Evolutionary conservation across 2,888 invertebrate species (phyloP).

Genomic region (Byasa hedistus): DNA sequence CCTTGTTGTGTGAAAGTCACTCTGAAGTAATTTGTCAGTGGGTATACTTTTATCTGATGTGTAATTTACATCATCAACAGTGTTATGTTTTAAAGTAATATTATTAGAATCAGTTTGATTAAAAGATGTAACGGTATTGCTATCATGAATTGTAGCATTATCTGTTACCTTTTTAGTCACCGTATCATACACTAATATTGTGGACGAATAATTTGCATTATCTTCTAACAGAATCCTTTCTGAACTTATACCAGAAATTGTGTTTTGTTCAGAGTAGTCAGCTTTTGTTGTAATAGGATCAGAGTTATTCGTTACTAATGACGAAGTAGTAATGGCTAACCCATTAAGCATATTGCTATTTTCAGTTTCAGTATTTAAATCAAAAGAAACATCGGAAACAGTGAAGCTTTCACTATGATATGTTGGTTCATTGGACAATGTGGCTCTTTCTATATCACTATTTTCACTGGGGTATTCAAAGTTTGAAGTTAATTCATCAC

Average conservation of each 20-base stretch:
- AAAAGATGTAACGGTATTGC: neutral
- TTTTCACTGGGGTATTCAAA: neutral
- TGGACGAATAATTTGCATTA: neutral
- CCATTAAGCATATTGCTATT: neutral
- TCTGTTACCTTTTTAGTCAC: constrained; percentile 1
- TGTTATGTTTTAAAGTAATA: neutral
- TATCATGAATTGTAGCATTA: neutral
- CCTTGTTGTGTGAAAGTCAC: neutral
- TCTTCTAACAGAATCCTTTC: too few relatives aligned
- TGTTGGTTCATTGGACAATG: neutral
- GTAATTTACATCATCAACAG: neutral
- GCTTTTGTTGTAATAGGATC: neutral
- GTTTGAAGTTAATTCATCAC: neutral
- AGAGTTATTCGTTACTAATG: neutral
- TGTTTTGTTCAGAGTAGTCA: neutral
- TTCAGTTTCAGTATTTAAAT: neutral
- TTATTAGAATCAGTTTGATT: neutral
- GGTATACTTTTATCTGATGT: neutral
- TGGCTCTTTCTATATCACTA: neutral
- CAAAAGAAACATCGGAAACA: neutral
- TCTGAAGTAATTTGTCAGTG: neutral
- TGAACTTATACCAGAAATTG: neutral
- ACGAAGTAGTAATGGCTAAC: neutral
- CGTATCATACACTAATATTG: neutral
- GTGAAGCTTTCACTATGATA: too few relatives aligned